Evolutionary conservation across 2,113 vertebrate species (phyloP).

Genomic region (Cyanocitta stelleri): DNA sequence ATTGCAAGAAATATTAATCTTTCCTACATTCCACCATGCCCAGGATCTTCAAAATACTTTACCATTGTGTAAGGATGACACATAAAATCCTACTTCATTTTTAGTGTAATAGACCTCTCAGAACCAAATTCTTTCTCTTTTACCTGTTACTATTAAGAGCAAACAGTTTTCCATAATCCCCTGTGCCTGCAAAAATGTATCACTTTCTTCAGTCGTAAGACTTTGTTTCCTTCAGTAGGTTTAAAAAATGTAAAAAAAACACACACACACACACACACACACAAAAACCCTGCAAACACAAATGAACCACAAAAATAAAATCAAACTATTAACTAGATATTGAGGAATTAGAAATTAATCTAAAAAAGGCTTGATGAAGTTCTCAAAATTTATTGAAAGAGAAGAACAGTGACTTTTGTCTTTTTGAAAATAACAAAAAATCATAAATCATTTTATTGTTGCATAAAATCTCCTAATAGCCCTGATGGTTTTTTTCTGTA

Average conservation of each 20-base stretch:
- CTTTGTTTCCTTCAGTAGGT: neutral
- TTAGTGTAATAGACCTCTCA: neutral
- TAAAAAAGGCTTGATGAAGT: neutral
- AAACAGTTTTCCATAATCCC: neutral
- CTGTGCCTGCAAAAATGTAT: neutral
- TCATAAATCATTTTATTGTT: neutral
- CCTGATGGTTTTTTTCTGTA: neutral
- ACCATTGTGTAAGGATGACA: neutral
- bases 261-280: too few relatives aligned
- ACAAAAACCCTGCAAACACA: accelerated
- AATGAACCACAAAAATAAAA: neutral
- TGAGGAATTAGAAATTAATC: neutral
- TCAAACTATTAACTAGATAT: neutral
- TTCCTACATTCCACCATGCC: neutral
- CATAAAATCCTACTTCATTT: neutral
- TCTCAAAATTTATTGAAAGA: neutral
- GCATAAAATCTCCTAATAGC: neutral
- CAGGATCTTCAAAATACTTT: neutral
- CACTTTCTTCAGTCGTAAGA: neutral
- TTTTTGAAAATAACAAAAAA: neutral
- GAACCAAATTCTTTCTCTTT: neutral
- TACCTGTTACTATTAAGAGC: neutral
- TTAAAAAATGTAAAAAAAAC: neutral
- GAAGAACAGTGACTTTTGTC: accelerated
- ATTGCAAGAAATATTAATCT: neutral